Conservation (phyloP, 2,797 vertebrate species). For the Heterohyrax brucei region DNA sequence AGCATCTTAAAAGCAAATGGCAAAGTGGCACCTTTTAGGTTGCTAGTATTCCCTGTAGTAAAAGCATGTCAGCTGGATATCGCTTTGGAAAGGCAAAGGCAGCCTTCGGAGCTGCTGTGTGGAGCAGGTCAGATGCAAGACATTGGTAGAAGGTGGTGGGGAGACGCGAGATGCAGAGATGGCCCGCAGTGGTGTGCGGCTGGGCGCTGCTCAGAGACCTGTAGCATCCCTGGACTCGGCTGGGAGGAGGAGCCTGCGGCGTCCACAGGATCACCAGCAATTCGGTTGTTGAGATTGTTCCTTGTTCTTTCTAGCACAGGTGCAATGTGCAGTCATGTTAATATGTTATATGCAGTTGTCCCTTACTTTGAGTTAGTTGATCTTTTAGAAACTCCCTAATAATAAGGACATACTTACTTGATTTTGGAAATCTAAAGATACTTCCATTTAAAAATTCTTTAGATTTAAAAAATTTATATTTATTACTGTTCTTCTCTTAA, state of each 20-base stretch:
- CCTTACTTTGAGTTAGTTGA: not conserved
- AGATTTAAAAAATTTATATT: not conserved
- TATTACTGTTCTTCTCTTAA: not conserved
- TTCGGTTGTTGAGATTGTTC: not conserved
- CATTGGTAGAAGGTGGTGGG: accelerated
- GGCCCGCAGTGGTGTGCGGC: accelerated
- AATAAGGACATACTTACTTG: slow-evolving; percentile 23
- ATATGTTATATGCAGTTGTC: not conserved
- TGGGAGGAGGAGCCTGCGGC: not conserved
- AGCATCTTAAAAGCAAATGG: accelerated
- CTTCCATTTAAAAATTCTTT: not conserved
- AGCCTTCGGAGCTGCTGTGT: not conserved
- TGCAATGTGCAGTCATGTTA: too few relatives aligned
- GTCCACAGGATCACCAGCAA: not conserved
- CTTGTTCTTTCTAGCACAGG: not conserved
- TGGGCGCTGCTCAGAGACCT: not conserved
- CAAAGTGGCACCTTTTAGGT: accelerated
- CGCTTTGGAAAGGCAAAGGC: not conserved
- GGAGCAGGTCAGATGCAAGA: not conserved
- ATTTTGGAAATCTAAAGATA: not conserved
- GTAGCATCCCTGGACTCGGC: too few relatives aligned
- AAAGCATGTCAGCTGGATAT: accelerated
- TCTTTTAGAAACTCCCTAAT: not conserved
- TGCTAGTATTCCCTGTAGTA: accelerated
- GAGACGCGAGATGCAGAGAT: accelerated